Percentiles rank a stretch among this genome's conserved stretches.
These are phyloP conservation scores for Drosophila malerkotliana DNA, from an alignment of 1,140 invertebrate species.

Conservation along the genomic window DNA sequence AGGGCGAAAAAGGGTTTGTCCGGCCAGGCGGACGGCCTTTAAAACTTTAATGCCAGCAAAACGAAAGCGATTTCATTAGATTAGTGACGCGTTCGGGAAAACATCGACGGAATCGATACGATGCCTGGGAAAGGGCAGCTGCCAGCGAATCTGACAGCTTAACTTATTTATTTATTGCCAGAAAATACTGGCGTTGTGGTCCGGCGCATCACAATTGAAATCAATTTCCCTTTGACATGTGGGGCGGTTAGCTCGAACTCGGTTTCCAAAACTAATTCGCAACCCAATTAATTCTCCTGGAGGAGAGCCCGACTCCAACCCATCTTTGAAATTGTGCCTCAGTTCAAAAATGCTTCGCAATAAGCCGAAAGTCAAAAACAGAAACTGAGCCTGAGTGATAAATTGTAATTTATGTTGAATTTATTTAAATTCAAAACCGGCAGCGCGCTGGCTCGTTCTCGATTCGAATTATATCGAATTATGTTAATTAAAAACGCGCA, in stretches of 20 bases:
- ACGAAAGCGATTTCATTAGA: slow-evolving; percentile 43
- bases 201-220: slow-evolving; percentile 15
- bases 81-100: slow-evolving; percentile 16
- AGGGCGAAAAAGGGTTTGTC: slow-evolving; percentile 27
- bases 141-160: slow-evolving; percentile 23
- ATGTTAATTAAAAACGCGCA: slow-evolving; percentile 76
- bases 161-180: slow-evolving; percentile 36
- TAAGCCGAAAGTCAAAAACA: slow-evolving; percentile 8
- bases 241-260: neutral
- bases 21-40: slow-evolving; percentile 9
- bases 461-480: slow-evolving; percentile 58
- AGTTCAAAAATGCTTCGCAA: slow-evolving; percentile 35
- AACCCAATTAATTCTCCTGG: neutral
- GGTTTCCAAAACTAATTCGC: neutral
- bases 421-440: slow-evolving; percentile 48
- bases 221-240: slow-evolving; percentile 8
- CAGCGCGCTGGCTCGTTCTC: slow-evolving; percentile 10
- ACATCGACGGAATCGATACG: slow-evolving; percentile 15
- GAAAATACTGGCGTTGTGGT: slow-evolving; percentile 10
- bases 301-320: neutral
- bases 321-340: slow-evolving; percentile 31
- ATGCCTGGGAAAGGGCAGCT: slow-evolving; percentile 24
- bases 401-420: slow-evolving; percentile 59
- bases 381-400: slow-evolving; percentile 19
- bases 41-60: slow-evolving; percentile 50